Evolutionary conservation across 2,888 invertebrate species (phyloP), one percentile per base, ranked within the genome.

Genomic region (Colostygia pectinataria): DNA sequence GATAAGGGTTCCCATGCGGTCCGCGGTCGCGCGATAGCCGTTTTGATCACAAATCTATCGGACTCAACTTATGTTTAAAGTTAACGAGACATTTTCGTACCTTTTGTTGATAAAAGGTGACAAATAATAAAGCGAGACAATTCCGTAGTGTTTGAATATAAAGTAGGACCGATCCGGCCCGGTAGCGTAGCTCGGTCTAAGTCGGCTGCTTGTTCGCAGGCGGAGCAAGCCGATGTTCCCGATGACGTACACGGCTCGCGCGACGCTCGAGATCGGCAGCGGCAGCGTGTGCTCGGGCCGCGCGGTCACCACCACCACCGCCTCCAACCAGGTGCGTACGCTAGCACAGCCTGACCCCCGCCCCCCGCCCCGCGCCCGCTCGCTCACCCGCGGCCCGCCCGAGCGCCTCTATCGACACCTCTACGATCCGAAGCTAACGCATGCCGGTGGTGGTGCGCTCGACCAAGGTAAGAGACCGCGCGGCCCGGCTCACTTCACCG

Each of bases 301-400:
- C 82, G 88, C 89, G 74, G 84, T 86, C 80, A 88, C 90, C 77
- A 85, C 83, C 81, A 87, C 89, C 78, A 85, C 90, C 70, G 80
- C 89, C 55, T 86, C 89, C 77, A 84, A 88, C 77, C 89, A 89
- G 89, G 89, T 89, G 86, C 85, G 89, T 86, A 85, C 74, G 50
- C 38, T 53, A 8, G 48, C 49, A 45, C 54, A 45, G 50, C 47
- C 31, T 47, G 33, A 50, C 34, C 43, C 53, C 31, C 29, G 41
- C 29, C 24, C 9, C 31, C 24, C 40, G 4, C 44, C 33, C 34
- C 38, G 38, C 29, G 20, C 44, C 14, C 44, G 14, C 43, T 28
- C 39, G 3, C 34, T 27, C 40, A 29, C 46, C 9, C 20, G 31
- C 20, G 44, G 40, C 25, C 55, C 56, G 15, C 47, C 53, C 23